phyloP scores from a whole-genome alignment of 92 coral and sea anemone species.

The Parazoanthus darwini region DNA sequence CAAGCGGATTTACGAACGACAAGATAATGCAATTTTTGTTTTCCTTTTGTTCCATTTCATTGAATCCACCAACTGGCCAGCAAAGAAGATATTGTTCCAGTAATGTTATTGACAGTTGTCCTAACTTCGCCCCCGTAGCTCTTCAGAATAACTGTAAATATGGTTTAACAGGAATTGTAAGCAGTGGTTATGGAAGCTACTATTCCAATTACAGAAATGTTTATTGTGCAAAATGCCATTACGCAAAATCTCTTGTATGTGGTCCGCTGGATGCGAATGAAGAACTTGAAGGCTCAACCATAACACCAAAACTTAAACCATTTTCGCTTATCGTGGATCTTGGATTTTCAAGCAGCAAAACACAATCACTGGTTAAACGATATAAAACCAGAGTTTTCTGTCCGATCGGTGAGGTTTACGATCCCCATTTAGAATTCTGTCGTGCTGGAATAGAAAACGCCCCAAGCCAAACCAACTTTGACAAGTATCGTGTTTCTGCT shows the following conservation, averaged over 20 bases:
- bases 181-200: neutral
- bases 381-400: neutral
- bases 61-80: neutral
- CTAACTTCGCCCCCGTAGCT: neutral
- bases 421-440: neutral
- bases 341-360: constrained; percentile 3
- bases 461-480: neutral
- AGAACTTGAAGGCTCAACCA: neutral
- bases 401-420: neutral
- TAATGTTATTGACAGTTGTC: neutral
- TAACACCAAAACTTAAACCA: neutral
- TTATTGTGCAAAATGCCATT: neutral
- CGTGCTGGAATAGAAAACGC: neutral
- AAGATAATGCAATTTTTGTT: neutral
- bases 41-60: neutral
- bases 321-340: constrained; percentile 19
- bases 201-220: neutral
- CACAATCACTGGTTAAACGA: neutral
- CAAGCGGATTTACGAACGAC: neutral
- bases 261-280: neutral
- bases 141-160: neutral
- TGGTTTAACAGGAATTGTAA: neutral
- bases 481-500: constrained; percentile 9
- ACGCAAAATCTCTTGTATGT: neutral
- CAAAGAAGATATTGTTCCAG: constrained; percentile 3